Percentiles rank a stretch among this genome's conserved stretches.
Evolutionary conservation across 2,113 vertebrate species (phyloP).

Genomic region (Lampris megalopsis): DNA sequence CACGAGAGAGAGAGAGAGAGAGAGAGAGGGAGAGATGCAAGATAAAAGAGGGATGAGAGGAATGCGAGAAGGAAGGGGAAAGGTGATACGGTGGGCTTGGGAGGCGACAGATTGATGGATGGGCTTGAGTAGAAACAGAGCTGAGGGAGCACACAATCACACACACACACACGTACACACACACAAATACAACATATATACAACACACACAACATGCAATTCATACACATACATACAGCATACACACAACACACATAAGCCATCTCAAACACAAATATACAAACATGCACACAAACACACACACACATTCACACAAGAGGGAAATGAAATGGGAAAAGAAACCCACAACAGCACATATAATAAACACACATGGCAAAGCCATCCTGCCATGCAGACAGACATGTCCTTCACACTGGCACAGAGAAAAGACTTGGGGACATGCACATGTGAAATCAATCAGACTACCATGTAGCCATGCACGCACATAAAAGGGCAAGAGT

Average conservation of each 20-base stretch:
- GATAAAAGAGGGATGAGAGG: slow-evolving; percentile 70
- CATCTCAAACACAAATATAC: neutral
- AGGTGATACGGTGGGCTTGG: slow-evolving; percentile 64
- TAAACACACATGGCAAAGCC: neutral
- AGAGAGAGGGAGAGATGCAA: slow-evolving; percentile 51
- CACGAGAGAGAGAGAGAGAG: neutral
- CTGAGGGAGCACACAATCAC: slow-evolving; percentile 42
- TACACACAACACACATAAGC: neutral
- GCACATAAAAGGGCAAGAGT: slow-evolving; percentile 29
- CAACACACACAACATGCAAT: neutral
- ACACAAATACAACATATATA: neutral
- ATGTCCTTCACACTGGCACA: neutral
- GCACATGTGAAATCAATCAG: slow-evolving; percentile 19
- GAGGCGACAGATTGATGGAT: slow-evolving; percentile 83
- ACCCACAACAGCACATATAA: neutral
- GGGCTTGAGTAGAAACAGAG: slow-evolving; percentile 65
- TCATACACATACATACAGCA: neutral
- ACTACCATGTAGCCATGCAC: slow-evolving; percentile 17
- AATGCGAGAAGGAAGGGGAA: slow-evolving; percentile 69
- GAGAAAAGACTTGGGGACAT: neutral
- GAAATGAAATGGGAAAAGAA: slow-evolving; percentile 4
- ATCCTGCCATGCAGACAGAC: neutral
- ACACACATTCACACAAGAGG: slow-evolving; percentile 5
- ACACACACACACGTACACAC: neutral
- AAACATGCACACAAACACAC: neutral